Evolutionary conservation across 2,888 invertebrate species (phyloP).

Genomic region (Oscheius sp.): DNA sequence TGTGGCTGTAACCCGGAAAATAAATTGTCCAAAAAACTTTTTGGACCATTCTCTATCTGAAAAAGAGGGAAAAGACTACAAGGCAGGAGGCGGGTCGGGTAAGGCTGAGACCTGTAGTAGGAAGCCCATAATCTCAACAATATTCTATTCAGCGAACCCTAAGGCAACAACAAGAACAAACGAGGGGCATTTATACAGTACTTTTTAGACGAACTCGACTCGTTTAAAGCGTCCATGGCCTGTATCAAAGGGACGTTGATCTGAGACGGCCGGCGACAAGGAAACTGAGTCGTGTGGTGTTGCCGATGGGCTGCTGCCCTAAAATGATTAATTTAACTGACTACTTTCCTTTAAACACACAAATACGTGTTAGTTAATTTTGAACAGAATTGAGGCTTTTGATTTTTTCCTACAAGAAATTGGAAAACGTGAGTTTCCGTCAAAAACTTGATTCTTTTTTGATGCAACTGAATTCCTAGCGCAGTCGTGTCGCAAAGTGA

Average conservation of each 20-base stretch:
- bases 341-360: neutral
- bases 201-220: slow-evolving; percentile 45
- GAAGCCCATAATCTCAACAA: slow-evolving; percentile 7
- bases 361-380: neutral
- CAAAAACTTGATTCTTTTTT: neutral
- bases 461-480: too few relatives aligned
- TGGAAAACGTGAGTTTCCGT: neutral
- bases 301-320: slow-evolving; percentile 29
- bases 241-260: slow-evolving; percentile 32
- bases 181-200: neutral
- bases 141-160: neutral
- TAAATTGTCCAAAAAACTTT: neutral
- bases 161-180: neutral
- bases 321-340: neutral
- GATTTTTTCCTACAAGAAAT: neutral
- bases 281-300: slow-evolving; percentile 21
- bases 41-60: neutral
- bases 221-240: slow-evolving; percentile 47
- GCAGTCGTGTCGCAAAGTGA: too few relatives aligned
- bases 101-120: neutral
- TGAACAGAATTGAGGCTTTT: neutral
- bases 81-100: neutral
- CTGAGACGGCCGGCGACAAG: slow-evolving; percentile 32
- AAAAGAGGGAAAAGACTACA: neutral
- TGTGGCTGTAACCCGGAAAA: neutral